phyloP scores from a whole-genome alignment of 2,797 vertebrate genomes.

The Notamacropus eugenii region DNA sequence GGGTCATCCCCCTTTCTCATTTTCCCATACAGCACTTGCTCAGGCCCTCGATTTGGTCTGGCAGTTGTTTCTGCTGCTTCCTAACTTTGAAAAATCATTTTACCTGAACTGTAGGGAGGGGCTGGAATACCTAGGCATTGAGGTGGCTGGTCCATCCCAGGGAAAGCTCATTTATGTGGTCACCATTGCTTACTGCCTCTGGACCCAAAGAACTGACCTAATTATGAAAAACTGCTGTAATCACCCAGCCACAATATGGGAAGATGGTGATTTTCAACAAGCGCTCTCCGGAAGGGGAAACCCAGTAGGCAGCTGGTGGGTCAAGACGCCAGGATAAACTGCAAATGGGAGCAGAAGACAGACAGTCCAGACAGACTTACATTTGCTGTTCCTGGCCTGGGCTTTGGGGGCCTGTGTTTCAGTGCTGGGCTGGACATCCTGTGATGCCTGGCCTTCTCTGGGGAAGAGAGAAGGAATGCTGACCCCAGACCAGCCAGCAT shows the following conservation, averaged over 20 bases:
- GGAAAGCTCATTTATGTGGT: not conserved
- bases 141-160: not conserved
- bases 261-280: not conserved
- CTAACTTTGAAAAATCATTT: not conserved
- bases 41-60: not conserved
- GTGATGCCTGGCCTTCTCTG: not conserved
- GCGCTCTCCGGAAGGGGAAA: not conserved
- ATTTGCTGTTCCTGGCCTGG: not conserved
- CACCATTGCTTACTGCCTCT: not conserved
- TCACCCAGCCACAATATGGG: not conserved
- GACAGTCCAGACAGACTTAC: not conserved
- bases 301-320: too few relatives aligned
- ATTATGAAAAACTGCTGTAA: conserved; percentile 26
- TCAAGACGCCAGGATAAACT: not conserved
- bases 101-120: not conserved
- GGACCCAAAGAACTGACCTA: conserved; percentile 54
- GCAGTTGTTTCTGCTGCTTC: not conserved
- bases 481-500: not conserved
- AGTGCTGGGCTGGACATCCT: too few relatives aligned
- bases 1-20: too few relatives aligned
- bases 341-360: not conserved
- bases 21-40: not conserved
- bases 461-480: not conserved
- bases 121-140: not conserved
- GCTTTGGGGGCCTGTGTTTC: too few relatives aligned